Evolutionary conservation across 2,797 vertebrate species (phyloP).

Genomic region (Halcyon smyrnensis): DNA sequence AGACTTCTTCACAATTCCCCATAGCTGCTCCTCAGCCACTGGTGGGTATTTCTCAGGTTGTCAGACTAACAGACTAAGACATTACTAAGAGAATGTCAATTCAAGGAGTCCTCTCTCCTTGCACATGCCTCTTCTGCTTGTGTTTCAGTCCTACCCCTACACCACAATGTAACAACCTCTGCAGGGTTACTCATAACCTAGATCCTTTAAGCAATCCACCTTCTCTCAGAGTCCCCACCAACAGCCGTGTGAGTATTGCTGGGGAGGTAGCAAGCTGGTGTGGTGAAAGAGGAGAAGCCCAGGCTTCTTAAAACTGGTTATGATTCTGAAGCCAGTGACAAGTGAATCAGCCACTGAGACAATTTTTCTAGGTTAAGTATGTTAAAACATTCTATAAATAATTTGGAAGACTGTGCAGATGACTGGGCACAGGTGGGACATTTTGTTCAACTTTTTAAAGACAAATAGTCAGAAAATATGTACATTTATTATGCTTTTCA

Average conservation of each 20-base stretch:
- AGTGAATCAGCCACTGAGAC: neutral
- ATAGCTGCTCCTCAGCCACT: neutral
- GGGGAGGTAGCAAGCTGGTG: neutral
- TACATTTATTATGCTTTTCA: neutral
- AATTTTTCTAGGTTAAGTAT: neutral
- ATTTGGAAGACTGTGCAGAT: neutral
- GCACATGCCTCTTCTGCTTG: fast-evolving
- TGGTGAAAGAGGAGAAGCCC: neutral
- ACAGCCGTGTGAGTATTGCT: neutral
- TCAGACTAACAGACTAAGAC: neutral
- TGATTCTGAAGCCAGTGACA: neutral
- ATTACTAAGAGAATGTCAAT: neutral
- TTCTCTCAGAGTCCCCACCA: neutral
- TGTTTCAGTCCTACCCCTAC: neutral
- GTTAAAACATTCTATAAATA: neutral
- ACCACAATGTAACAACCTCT: neutral
- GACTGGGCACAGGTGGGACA: neutral
- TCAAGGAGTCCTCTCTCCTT: neutral
- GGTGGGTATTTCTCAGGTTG: neutral
- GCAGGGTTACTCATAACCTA: neutral
- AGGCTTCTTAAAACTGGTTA: neutral
- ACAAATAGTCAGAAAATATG: neutral
- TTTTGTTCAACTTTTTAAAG: neutral
- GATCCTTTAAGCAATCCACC: neutral
- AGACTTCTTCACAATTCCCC: neutral